Base-by-base conservation (phyloP, 64 coral and sea anemone genomes). In the Platygyra sinensis region DNA sequence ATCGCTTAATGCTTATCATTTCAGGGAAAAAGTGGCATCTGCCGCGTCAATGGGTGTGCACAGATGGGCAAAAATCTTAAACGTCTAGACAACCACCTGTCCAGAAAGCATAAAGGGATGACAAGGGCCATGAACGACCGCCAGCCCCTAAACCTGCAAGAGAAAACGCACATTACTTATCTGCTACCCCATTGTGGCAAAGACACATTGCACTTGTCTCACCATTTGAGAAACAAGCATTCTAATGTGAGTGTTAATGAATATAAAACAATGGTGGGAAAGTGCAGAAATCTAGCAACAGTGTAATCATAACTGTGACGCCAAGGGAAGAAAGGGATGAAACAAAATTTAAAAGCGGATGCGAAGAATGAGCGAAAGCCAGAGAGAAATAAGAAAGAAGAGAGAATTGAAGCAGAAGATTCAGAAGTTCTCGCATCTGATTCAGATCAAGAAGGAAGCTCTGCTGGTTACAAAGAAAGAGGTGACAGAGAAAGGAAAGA, bases 11-110 rank as follows among this genome's bases (percentile, higher is more conserved):
- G n/a, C n/a, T n/a, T n/a, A n/a, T 52, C 10, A 52, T 79, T 79
- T n/a, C 62, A 90, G 32, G 88, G 63, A 30, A 90, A 90, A n/a
- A 65, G 77, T 67, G 88, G 88, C 54, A 80, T 65, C 19, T 90
- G 77, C 72, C 63, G 61, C 14, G 22, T 90, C 14, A 15, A 31
- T 62, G 65, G 75, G 0, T 90, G 88, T 61, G 57, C 76, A 65
- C 75, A 90, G 64, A 65, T 67, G 32, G 88, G 88, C 15, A 80
- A 80, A 80, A 64, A 20, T 55, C 39, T 90, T 9, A 90, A 90
- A 65, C 5, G 76, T 38, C 31, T 90, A 13, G 88, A 90, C 62
- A 90, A 90, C 39, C 88, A 90, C 62, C 62, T 90, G 20, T 14
- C 76, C 33, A 90, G 88, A 20, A 60, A 9, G 1, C 76, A 80